Evolutionary conservation across 2,888 invertebrate species (phyloP).

Genomic region (Phanerotoma sp.): DNA sequence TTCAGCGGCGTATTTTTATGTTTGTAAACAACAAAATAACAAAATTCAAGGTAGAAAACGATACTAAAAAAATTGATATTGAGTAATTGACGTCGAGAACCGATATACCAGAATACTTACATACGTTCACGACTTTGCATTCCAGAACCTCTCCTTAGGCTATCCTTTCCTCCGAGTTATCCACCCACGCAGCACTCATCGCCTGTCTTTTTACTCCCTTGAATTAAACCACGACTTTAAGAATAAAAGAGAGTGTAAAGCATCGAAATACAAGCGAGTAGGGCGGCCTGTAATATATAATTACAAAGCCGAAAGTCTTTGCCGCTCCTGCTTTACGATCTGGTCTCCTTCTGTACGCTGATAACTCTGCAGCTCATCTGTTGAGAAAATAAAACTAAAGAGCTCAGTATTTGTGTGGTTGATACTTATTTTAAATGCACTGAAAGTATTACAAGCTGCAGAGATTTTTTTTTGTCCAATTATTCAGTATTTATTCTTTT

Average conservation of each 20-base stretch:
- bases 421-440: background rate
- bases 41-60: too few species aligned
- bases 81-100: constrained; percentile 9
- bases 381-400: background rate
- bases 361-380: background rate
- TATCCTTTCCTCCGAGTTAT: constrained; percentile 5
- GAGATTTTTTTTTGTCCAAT: background rate
- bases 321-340: constrained; percentile 2
- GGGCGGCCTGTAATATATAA: constrained; percentile 4
- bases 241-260: constrained; percentile 4
- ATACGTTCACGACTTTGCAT: constrained; percentile 6
- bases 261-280: background rate
- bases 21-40: too few species aligned
- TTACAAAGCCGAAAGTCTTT: constrained; percentile 4
- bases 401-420: background rate
- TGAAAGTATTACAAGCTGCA: background rate
- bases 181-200: constrained; percentile 18
- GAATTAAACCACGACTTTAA: background rate
- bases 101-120: constrained; percentile 3
- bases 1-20: too few species aligned
- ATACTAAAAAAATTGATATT: background rate
- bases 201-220: constrained; percentile 8
- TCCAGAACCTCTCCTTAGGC: constrained; percentile 12
- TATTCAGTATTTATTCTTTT: background rate
- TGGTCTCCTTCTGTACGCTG: background rate